Evolutionary conservation across 2,888 invertebrate genomes (phyloP).

Genomic region (Cheilosia variabilis): DNA sequence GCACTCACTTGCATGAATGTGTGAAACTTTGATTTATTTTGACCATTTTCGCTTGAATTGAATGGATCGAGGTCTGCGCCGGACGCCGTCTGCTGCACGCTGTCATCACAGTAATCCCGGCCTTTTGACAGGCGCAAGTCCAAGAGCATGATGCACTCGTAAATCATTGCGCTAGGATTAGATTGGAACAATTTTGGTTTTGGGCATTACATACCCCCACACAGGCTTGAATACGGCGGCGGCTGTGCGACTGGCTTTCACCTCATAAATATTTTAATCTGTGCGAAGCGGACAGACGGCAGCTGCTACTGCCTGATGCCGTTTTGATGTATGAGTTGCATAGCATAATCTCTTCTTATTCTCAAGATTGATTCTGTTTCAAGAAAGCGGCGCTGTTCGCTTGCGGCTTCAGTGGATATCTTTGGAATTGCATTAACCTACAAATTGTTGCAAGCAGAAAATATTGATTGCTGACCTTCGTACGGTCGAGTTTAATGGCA

Average conservation of each 20-base stretch:
- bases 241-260: conserved; percentile 58
- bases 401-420: conserved; percentile 47
- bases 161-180: conserved; percentile 68
- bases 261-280: conserved; percentile 75
- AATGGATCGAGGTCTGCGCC: conserved; percentile 27
- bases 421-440: conserved; percentile 72
- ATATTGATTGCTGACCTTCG: conserved; percentile 47
- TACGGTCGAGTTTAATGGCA: conserved; percentile 33
- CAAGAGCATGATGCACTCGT: conserved; percentile 48
- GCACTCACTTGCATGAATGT: conserved; percentile 23
- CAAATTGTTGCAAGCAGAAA: conserved; percentile 25
- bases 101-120: conserved; percentile 30
- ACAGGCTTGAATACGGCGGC: conserved; percentile 13
- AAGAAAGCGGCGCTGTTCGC: conserved; percentile 24
- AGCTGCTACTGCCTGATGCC: conserved; percentile 36
- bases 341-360: conserved; percentile 60
- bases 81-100: no score
- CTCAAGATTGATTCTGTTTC: conserved; percentile 67
- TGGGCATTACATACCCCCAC: conserved; percentile 60
- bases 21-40: conserved; percentile 63
- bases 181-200: conserved; percentile 66
- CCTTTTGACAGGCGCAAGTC: conserved; percentile 23
- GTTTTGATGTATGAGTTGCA: conserved; percentile 59
- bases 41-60: conserved; percentile 63
- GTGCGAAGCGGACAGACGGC: conserved; percentile 54